Conservation (phyloP, 2,888 invertebrate genomes). For the Melinopterus prodromus region DNA sequence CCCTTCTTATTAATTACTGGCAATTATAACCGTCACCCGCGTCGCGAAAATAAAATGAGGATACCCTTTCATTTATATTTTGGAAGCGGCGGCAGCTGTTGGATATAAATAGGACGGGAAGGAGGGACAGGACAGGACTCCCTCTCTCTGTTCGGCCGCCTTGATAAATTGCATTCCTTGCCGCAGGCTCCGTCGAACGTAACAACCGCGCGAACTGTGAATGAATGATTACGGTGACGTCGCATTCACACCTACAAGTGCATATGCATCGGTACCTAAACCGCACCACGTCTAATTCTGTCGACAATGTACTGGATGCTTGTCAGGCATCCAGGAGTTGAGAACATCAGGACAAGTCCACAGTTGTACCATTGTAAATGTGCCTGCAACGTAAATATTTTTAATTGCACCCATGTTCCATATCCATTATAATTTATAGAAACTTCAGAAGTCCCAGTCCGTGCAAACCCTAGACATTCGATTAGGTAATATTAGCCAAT, state of each 20-base stretch:
- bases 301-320: neutral
- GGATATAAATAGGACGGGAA: constrained; percentile 38
- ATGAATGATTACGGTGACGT: constrained; percentile 47
- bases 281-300: neutral
- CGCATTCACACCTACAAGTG: constrained; percentile 37
- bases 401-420: neutral
- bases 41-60: constrained; percentile 47
- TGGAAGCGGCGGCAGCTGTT: constrained; percentile 45
- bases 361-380: neutral
- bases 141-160: constrained; percentile 25
- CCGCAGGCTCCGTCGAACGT: constrained; percentile 46
- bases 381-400: neutral
- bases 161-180: constrained; percentile 51
- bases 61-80: constrained; percentile 47
- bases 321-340: neutral
- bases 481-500: too few relatives aligned
- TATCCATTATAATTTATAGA: neutral
- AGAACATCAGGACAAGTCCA: neutral
- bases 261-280: constrained; percentile 28
- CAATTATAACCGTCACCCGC: constrained; percentile 45
- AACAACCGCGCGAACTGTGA: constrained; percentile 48
- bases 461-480: too few relatives aligned
- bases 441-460: neutral
- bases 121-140: constrained; percentile 30
- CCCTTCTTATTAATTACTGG: constrained; percentile 46